phyloP scores from a whole-genome alignment of 2,113 vertebrate species.

The Pogonocichla stellata region DNA sequence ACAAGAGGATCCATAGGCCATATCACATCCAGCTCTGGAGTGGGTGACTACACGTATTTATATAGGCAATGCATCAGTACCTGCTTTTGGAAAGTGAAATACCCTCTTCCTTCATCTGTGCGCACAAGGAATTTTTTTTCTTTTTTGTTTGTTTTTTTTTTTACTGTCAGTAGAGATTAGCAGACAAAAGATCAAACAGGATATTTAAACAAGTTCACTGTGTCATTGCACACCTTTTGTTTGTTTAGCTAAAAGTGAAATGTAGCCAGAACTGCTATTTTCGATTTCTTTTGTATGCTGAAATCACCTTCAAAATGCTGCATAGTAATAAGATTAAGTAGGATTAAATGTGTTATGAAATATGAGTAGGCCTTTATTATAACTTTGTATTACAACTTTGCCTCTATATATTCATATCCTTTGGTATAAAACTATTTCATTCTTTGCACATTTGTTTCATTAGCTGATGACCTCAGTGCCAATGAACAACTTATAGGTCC shows the following conservation, averaged over 20 bases:
- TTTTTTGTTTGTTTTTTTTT: not conserved
- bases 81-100: not conserved
- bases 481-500: constrained; percentile 90
- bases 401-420: not conserved
- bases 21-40: not conserved
- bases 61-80: not conserved
- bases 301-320: not conserved
- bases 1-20: not conserved
- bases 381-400: not conserved
- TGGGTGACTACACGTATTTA: not conserved
- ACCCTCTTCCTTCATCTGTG: not conserved
- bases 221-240: not conserved
- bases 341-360: not conserved
- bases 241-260: not conserved
- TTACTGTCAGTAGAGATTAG: not conserved
- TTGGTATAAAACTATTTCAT: constrained; percentile 25
- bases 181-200: not conserved
- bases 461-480: constrained; percentile 94
- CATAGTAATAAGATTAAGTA: not conserved
- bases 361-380: not conserved
- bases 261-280: not conserved
- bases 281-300: not conserved
- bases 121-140: not conserved
- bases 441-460: constrained; percentile 6
- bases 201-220: not conserved